These are phyloP conservation scores for Phataginus tricuspis DNA, from an alignment of 2,797 vertebrate genomes.

Conservation along the genomic window DNA sequence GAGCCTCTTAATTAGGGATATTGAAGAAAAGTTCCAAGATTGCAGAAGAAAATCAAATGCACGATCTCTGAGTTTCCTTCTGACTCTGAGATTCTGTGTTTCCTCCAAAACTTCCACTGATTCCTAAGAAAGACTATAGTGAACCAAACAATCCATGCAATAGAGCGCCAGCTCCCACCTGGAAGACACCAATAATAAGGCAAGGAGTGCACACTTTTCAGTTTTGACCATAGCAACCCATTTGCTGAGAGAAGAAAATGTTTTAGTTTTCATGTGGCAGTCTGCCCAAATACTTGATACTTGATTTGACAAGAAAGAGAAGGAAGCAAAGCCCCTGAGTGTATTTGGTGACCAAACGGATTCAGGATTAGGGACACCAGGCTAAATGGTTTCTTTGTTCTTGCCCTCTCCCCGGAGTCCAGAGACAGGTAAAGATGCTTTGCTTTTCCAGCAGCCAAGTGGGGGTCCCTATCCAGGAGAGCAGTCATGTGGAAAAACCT, in stretches of 20 bases:
- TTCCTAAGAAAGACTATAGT: background rate
- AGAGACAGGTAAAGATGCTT: background rate
- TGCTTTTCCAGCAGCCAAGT: background rate
- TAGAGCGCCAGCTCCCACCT: no score
- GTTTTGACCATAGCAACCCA: background rate
- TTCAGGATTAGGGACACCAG: background rate
- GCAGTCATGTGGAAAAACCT: background rate
- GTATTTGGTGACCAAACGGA: background rate
- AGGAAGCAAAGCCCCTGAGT: background rate
- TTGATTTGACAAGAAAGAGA: constrained; percentile 33
- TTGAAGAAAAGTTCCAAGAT: background rate
- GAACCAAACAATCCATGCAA: background rate
- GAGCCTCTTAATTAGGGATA: background rate
- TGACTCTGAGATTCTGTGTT: background rate
- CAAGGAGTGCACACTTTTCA: background rate
- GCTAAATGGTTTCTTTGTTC: background rate
- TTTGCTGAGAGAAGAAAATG: background rate
- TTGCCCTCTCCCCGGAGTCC: background rate
- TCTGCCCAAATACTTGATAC: constrained; percentile 41
- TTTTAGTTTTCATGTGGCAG: constrained; percentile 9
- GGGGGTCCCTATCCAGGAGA: background rate
- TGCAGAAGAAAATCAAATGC: constrained; percentile 4
- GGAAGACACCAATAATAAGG: background rate
- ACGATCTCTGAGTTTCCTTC: background rate
- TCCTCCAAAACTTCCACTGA: background rate